Conservation (phyloP, 2,113 vertebrate genomes). For the Amblyopsis rosae region DNA sequence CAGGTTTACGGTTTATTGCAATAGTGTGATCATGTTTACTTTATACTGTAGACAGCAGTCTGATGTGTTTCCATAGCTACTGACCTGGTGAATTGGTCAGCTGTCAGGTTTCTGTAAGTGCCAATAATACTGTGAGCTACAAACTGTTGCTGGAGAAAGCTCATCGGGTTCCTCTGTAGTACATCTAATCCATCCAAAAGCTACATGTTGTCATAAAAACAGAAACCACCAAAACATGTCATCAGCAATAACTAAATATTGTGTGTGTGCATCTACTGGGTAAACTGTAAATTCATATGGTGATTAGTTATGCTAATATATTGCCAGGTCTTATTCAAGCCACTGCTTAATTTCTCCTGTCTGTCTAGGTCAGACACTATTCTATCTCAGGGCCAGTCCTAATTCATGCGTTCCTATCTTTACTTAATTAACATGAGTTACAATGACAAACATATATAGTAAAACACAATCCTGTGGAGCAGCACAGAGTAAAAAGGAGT, state of each 20-base stretch:
- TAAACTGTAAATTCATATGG: background rate
- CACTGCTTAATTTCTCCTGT: background rate
- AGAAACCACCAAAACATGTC: background rate
- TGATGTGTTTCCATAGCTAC: conserved; percentile 1
- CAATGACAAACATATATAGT: conserved; percentile 22
- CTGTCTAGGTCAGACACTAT: conserved; percentile 2
- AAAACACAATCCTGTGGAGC: conserved; percentile 25
- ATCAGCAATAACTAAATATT: background rate
- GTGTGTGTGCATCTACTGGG: background rate
- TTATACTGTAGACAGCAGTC: background rate
- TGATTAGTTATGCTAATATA: background rate
- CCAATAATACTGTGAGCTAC: conserved; percentile 64
- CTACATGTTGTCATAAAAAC: conserved; percentile 46
- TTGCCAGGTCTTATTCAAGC: background rate
- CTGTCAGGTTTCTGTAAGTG: conserved; percentile 70
- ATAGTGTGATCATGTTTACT: too few relatives aligned
- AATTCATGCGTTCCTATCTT: conserved; percentile 52
- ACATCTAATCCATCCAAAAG: conserved; percentile 73
- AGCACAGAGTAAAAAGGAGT: conserved; percentile 37
- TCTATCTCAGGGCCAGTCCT: conserved; percentile 29
- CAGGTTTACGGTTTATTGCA: too few relatives aligned
- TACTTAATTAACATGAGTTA: conserved; percentile 55
- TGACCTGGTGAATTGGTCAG: conserved; percentile 71
- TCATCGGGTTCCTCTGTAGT: conserved; percentile 65
- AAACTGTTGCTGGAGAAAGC: conserved; percentile 68